Conservation (phyloP, 2,113 vertebrate genomes). For the Corapipo altera region DNA sequence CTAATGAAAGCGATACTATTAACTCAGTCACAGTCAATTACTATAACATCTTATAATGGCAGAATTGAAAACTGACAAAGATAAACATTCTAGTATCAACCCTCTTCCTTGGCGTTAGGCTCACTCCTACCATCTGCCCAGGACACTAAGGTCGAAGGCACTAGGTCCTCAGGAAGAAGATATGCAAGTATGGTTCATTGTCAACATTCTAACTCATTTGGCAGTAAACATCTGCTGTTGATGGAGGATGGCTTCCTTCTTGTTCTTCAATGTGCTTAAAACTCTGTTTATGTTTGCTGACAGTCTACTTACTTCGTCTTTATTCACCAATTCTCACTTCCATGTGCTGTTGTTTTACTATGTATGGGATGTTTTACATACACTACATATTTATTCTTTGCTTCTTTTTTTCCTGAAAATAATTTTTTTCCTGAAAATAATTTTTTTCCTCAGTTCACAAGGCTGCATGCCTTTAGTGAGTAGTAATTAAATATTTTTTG, state of each 20-base stretch:
- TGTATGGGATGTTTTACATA: rapidly evolving
- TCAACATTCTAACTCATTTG: neutral
- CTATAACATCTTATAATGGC: neutral
- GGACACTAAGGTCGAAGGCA: neutral
- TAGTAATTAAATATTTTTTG: neutral
- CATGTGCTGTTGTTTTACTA: neutral
- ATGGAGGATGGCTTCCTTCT: neutral
- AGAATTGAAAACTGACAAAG: neutral
- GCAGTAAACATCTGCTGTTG: neutral
- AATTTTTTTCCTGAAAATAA: too few species aligned
- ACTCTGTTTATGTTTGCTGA: neutral
- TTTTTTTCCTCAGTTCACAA: neutral
- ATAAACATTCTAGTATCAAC: neutral
- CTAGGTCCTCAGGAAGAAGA: neutral
- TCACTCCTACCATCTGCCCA: neutral
- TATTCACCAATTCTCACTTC: neutral
- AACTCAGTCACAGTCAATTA: neutral
- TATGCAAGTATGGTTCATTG: neutral
- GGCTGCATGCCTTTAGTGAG: neutral
- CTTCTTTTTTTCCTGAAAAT: neutral
- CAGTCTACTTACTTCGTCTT: neutral
- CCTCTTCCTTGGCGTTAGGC: neutral
- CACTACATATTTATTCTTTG: neutral
- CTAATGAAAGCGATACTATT: neutral
- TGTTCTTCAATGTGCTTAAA: neutral